Evolutionary conservation across 1,140 invertebrate species (phyloP).

Genomic region (Drosophila elegans): DNA sequence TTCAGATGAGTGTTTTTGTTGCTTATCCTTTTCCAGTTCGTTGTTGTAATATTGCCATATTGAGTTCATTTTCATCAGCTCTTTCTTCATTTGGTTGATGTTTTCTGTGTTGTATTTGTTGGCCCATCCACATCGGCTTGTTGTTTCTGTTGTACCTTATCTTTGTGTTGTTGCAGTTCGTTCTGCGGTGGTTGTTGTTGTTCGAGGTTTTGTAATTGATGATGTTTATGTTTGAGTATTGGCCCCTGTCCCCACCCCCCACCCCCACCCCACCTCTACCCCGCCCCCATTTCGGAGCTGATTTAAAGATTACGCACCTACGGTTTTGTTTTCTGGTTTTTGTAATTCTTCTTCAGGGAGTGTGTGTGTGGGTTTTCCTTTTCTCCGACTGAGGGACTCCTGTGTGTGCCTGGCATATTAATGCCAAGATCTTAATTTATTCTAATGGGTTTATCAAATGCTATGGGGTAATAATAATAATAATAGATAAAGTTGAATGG

Average conservation of each 20-base stretch:
- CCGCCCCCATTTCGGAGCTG: slow-evolving; percentile 45
- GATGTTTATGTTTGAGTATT: slow-evolving; percentile 69
- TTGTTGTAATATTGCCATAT: slow-evolving; percentile 31
- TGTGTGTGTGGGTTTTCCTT: slow-evolving; percentile 61
- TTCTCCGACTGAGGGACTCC: slow-evolving; percentile 13
- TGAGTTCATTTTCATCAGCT: slow-evolving; percentile 38
- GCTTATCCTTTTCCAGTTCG: slow-evolving; percentile 19
- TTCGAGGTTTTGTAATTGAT: slow-evolving; percentile 75
- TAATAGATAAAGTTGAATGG: slow-evolving; percentile 43
- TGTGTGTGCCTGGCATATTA: slow-evolving; percentile 66
- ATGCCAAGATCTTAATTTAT: slow-evolving; percentile 75
- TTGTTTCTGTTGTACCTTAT: slow-evolving; percentile 32
- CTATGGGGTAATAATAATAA: slow-evolving; percentile 47
- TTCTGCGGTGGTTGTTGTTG: slow-evolving; percentile 35
- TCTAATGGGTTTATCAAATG: slow-evolving; percentile 76
- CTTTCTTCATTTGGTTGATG: slow-evolving; percentile 20
- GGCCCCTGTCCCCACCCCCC: slow-evolving; percentile 20
- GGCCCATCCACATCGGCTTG: slow-evolving; percentile 17
- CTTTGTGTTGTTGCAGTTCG: slow-evolving; percentile 5
- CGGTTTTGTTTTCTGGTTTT: slow-evolving; percentile 4
- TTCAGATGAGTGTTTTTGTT: slow-evolving; percentile 6
- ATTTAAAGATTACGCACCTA: slow-evolving; percentile 78
- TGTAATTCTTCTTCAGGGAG: neutral
- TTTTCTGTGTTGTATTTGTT: slow-evolving; percentile 11
- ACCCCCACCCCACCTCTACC: neutral